Evolutionary conservation across 2,113 vertebrate genomes (phyloP).

Genomic region (Prionailurus viverrinus): DNA sequence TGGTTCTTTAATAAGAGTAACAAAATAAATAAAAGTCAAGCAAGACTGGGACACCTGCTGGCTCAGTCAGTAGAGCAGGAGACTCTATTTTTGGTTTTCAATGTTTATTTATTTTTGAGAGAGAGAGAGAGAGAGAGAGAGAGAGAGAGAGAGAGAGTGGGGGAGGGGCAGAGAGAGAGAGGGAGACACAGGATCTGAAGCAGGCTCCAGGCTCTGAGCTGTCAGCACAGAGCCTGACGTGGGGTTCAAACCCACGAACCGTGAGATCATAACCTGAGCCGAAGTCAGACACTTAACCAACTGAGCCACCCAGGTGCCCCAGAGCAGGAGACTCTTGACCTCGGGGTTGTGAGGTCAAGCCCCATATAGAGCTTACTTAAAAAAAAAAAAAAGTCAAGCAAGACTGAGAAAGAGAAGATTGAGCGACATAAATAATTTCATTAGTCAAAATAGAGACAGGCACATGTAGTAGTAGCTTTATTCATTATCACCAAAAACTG

Average conservation of each 20-base stretch:
- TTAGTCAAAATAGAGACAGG: not conserved
- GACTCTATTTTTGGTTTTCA: not conserved
- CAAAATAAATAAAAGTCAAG: not conserved
- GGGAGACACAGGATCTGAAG: too few species aligned
- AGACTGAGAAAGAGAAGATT: not conserved
- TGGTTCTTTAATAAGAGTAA: conserved; percentile 38
- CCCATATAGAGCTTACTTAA: not conserved
- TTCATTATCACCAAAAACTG: not conserved
- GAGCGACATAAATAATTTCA: not conserved
- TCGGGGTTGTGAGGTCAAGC: not conserved
- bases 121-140: too few species aligned
- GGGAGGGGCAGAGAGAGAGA: too few species aligned
- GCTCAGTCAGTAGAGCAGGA: not conserved
- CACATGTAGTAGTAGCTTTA: not conserved
- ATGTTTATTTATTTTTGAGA: too few species aligned
- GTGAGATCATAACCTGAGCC: too few species aligned
- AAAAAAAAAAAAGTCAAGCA: not conserved
- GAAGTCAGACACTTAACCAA: too few species aligned
- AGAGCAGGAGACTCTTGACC: not conserved
- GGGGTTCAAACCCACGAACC: too few species aligned
- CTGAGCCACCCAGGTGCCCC: too few species aligned
- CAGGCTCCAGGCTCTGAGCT: too few species aligned
- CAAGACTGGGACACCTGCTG: not conserved
- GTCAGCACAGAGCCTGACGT: too few species aligned
- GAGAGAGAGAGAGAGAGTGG: too few species aligned